Percentiles rank a stretch among this genome's conserved stretches.
Conservation (phyloP, 2,888 invertebrate genomes). For the Sthenelais limicola region DNA sequence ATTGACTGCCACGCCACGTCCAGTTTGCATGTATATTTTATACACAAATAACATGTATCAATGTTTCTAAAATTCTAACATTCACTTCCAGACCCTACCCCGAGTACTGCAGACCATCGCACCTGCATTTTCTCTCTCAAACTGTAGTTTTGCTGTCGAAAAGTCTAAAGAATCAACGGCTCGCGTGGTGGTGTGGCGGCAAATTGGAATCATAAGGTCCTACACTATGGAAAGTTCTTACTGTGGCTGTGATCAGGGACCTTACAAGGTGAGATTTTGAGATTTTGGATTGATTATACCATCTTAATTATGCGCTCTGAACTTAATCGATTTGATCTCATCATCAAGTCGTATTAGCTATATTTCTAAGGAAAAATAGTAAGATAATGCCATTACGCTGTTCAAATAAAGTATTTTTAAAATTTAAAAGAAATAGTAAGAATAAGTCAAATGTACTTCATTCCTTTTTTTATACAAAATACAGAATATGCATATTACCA, state of each 20-base stretch:
- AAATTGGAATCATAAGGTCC: constrained; percentile 82
- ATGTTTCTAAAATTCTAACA: neutral
- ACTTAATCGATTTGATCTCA: no score
- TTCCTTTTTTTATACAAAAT: neutral
- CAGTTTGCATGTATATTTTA: no score
- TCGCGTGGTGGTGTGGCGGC: constrained; percentile 88
- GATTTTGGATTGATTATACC: no score
- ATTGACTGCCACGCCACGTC: no score
- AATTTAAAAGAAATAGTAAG: no score
- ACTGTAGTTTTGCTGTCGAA: constrained; percentile 85
- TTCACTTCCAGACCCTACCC: constrained; percentile 78
- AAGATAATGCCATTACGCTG: no score
- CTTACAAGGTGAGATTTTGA: constrained; percentile 53
- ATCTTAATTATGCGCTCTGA: no score
- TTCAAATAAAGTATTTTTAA: constrained; percentile 18
- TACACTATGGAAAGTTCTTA: constrained; percentile 92
- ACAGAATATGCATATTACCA: constrained; percentile 70
- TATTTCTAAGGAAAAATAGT: no score
- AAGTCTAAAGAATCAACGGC: constrained; percentile 86
- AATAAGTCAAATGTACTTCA: neutral
- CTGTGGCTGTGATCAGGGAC: constrained; percentile 85
- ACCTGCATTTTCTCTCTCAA: constrained; percentile 81
- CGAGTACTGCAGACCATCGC: constrained; percentile 81
- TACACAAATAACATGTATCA: no score
- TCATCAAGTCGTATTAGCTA: no score